These are phyloP conservation scores for Priocnemis perturbator DNA, from an alignment of 2,888 invertebrate species.

Conservation along the genomic window DNA sequence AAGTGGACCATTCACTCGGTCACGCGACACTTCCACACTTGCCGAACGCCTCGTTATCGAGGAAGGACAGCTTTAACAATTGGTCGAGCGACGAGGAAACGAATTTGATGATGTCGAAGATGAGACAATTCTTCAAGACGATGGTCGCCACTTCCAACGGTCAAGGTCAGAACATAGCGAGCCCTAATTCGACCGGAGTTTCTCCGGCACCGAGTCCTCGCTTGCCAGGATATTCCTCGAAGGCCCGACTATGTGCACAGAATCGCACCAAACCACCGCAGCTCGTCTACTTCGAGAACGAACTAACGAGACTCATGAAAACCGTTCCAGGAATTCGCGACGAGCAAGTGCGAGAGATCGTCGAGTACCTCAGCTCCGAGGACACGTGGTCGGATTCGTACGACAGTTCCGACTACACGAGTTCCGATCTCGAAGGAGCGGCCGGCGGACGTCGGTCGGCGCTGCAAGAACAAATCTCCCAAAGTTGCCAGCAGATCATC, in stretches of 20 bases:
- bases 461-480: constrained; percentile 89
- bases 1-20: constrained; percentile 49
- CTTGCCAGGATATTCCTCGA: constrained; percentile 62
- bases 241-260: constrained; percentile 70
- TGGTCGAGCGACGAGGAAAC: constrained; percentile 97
- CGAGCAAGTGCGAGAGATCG: constrained; percentile 93
- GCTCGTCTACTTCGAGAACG: constrained; percentile 91
- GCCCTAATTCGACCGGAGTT: constrained; percentile 62
- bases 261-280: constrained; percentile 88
- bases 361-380: constrained; percentile 93
- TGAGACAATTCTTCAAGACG: constrained; percentile 94
- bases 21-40: constrained; percentile 78
- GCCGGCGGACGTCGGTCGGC: constrained; percentile 81
- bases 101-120: constrained; percentile 95
- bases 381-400: constrained; percentile 96
- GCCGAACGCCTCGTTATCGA: constrained; percentile 79
- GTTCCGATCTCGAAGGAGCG: constrained; percentile 88
- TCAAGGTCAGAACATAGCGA: constrained; percentile 73
- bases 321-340: constrained; percentile 94
- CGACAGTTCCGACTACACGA: constrained; percentile 94
- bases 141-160: constrained; percentile 83
- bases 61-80: constrained; percentile 94
- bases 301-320: constrained; percentile 93
- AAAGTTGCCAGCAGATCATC: constrained; percentile 91
- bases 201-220: constrained; percentile 79